A percentile compares a stretch with the other conserved stretches of the same genome.
These are phyloP conservation scores for Conger conger DNA, from an alignment of 2,113 vertebrate species.

Conservation along the genomic window DNA sequence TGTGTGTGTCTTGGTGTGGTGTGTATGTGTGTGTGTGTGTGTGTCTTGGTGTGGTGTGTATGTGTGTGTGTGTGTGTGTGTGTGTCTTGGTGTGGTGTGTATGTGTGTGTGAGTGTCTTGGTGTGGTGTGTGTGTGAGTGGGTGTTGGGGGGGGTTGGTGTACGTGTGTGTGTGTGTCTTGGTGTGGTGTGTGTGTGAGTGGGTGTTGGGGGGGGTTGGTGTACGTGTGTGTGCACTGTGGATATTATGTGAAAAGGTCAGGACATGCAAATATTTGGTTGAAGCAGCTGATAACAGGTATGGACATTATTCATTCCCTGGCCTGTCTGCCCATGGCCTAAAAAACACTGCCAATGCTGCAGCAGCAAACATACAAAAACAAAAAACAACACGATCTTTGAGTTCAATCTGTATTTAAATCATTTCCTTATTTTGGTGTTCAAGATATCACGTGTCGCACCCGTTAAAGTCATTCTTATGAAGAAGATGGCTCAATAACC, in stretches of 20 bases:
- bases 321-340: background rate
- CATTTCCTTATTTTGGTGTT: too few relatives aligned
- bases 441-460: too few relatives aligned
- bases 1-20: constrained; percentile 42
- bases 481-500: too few relatives aligned
- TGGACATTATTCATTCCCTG: background rate
- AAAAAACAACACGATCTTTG: background rate
- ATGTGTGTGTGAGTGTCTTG: background rate
- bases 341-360: background rate
- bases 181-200: background rate
- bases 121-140: background rate
- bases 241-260: constrained; percentile 12
- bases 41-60: constrained; percentile 16
- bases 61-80: constrained; percentile 19
- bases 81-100: too few relatives aligned
- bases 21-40: constrained; percentile 9
- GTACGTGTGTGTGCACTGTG: background rate
- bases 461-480: too few relatives aligned
- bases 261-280: constrained; percentile 63
- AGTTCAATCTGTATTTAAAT: too few relatives aligned
- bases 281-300: constrained; percentile 36
- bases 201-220: background rate
- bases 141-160: background rate
- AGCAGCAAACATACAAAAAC: constrained; percentile 51
- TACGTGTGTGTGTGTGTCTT: background rate